Conservation (phyloP, 2,888 invertebrate genomes). For the Acleris laterana region DNA sequence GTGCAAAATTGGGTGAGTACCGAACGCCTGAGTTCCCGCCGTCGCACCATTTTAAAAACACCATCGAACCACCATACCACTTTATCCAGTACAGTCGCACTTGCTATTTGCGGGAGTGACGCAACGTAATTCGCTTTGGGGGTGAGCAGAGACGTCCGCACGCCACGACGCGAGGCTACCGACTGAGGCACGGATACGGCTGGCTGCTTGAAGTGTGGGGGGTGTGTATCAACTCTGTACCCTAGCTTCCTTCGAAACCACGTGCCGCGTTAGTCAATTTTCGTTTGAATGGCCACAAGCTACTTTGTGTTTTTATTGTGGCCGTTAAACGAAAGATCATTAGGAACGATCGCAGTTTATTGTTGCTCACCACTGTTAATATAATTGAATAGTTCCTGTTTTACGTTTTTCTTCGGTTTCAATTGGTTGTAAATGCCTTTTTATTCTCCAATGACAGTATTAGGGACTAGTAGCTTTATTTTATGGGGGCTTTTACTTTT, state of each 20-base stretch:
- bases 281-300: conserved; percentile 62
- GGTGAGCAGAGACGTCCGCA: conserved; percentile 52
- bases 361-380: conserved; percentile 55
- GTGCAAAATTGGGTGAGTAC: conserved; percentile 67
- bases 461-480: conserved; percentile 3
- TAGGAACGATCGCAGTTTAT: conserved; percentile 58
- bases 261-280: conserved; percentile 76
- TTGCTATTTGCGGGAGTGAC: conserved; percentile 65
- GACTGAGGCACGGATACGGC: conserved; percentile 52
- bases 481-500: conserved; percentile 20
- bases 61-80: conserved; percentile 74
- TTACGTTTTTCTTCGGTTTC: conserved; percentile 18
- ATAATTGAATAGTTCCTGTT: conserved; percentile 49
- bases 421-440: conserved; percentile 29
- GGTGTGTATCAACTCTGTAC: conserved; percentile 70
- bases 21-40: conserved; percentile 64
- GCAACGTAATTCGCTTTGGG: conserved; percentile 68
- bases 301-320: conserved; percentile 72
- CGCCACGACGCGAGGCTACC: conserved; percentile 50
- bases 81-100: conserved; percentile 57
- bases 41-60: conserved; percentile 74
- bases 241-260: conserved; percentile 72
- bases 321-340: conserved; percentile 70
- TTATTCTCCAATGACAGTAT: conserved; percentile 21
- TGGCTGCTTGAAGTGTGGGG: conserved; percentile 54